Evolutionary conservation across 2,797 vertebrate species (phyloP), one percentile per base, ranked within the genome.

Genomic region (Muraenolepis orangiensis): DNA sequence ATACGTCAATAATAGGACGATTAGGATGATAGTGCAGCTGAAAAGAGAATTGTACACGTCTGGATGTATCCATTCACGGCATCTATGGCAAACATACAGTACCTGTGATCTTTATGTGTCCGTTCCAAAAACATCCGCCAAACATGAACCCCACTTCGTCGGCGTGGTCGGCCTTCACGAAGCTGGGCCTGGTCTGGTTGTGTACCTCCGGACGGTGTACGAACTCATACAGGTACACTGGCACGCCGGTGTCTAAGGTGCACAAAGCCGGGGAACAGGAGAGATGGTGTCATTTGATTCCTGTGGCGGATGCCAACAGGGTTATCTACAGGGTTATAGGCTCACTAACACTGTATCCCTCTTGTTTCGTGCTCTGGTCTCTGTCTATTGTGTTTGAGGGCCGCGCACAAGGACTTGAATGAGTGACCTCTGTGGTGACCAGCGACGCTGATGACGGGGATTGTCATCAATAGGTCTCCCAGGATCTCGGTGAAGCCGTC

Each of bases 171-270:
- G 96, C 93, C 88, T 94, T 97, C 69, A 98, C 95, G 70, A 94
- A 97, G 71, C 84, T 86, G 2, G 96, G 96, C n/a, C 92, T 88
- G 23, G 26, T 71, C 20, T 82, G 69, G 46, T 82, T 74, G 10
- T 78, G 70, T 4, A 88, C 68, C 32, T 82, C 88, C 0, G 94
- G 86, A 0, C 82, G 80, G 69, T 96, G 93, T 5, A 91, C 93
- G 83, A 96, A 98, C 83, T 98, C 95, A 11, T 96, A 98, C 82
- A 96, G 80, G 83, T 95, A 97, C 31, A 96, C 95, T 0, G 94
- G 90, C 29, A 85, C 85, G 0, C 93, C 95, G 2, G 87, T 88
- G 74, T 95, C 96, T 98, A 80, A 73, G 46, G 46, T 6, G 3
- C 46, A 51, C 16, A 18, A 51, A 51, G 46, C 46, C 46, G 20